Evolutionary conservation across 2,113 vertebrate species (phyloP).

Genomic region (Nyctereutes procyonoides): DNA sequence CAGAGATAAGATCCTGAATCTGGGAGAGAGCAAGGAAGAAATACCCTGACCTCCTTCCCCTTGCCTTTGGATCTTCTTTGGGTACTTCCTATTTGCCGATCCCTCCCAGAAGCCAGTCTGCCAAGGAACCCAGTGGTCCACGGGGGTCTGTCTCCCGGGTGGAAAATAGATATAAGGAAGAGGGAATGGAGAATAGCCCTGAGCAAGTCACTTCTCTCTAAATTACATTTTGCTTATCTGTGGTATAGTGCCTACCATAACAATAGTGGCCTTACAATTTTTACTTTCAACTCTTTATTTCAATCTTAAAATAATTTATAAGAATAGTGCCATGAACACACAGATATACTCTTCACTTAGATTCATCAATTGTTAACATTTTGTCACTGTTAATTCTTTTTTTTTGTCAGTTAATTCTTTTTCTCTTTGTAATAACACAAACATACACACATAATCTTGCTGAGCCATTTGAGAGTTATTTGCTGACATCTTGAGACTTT

Average conservation of each 20-base stretch:
- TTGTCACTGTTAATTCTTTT: conserved; percentile 10
- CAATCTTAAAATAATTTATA: background rate
- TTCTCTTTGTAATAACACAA: background rate
- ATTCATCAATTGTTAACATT: background rate
- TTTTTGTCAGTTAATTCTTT: conserved; percentile 45
- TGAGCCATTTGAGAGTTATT: background rate
- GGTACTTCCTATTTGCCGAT: background rate
- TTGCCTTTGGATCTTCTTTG: background rate
- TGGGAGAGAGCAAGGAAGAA: background rate
- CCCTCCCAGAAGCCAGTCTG: background rate
- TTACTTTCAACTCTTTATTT: background rate
- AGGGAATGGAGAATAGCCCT: background rate
- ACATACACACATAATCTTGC: background rate
- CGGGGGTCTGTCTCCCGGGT: background rate
- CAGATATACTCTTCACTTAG: background rate
- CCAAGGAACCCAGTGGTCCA: background rate
- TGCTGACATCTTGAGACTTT: background rate
- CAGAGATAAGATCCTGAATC: background rate
- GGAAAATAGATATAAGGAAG: background rate
- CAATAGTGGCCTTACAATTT: background rate
- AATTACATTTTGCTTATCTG: background rate
- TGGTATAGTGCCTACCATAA: background rate
- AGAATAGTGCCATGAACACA: background rate
- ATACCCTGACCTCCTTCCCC: background rate
- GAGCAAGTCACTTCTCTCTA: background rate